Base-by-base conservation (phyloP, 2,113 vertebrate species). In the Castor canadensis region DNA sequence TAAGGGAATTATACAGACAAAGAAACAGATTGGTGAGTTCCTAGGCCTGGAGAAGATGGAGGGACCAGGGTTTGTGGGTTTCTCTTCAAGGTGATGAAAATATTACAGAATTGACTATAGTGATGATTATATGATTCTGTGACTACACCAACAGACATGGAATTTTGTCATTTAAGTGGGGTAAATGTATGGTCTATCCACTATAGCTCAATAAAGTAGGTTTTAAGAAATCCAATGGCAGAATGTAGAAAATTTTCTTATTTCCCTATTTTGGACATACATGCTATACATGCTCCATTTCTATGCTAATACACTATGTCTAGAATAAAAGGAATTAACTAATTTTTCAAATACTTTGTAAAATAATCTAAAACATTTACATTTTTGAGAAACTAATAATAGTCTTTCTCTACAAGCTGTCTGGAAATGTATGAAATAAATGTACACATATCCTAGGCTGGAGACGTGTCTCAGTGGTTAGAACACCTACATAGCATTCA, bases 221-320 rank as follows among this genome's bases (percentile, higher is more conserved):
- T 60, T 89, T 40, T 32, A 52, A 80, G 88, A 32, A 35, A 24
- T 40, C 28, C 11, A 76, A 15, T 24, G 28, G 66, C 12, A 56
- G 17, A 32, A 89, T 91, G 52, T 66, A 91, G 13, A 43, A 54
- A 76, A 82, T 82, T 85, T 92, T 90, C 64, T 58, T 82, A 89
- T 87, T 82, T 81, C 28, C 72, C 54, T 89, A 43, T 84, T 80
- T 81, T 69, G 26, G 40, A 72, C n/a, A 6, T 83, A 58, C 10
- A 26, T 77, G 84, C 13, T 43, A 80, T 8, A 82, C 1, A 16
- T 79, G 75, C 67, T 66, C 35, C 32, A 73, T 72, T 91, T 95
- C 75, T 60, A 45, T 60, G 32, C 16, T 77, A 52, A 67, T 38
- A 32, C 17, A 87, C 43, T 72, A 72, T 20, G 11, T 45, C 38